Evolutionary conservation across 1,140 invertebrate species (phyloP).

Genomic region (Megalonaias nervosa): DNA sequence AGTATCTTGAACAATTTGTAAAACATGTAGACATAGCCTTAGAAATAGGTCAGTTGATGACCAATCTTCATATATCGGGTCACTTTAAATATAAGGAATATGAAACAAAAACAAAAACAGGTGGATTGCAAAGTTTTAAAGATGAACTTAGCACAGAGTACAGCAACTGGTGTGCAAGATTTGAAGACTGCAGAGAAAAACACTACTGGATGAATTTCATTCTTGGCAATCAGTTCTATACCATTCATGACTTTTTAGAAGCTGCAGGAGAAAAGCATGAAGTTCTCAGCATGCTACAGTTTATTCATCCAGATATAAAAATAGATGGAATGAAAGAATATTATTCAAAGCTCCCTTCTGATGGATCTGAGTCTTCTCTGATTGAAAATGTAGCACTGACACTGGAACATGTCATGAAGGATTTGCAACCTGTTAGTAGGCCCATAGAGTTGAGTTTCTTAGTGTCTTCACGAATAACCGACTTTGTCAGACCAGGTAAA

Average conservation of each 20-base stretch:
- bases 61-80: conserved; percentile 23
- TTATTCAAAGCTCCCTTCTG: neutral
- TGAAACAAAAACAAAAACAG: neutral
- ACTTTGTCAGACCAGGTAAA: conserved; percentile 11
- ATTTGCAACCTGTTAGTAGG: too few relatives aligned
- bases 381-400: neutral
- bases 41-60: conserved; percentile 4
- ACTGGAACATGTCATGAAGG: too few relatives aligned
- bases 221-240: conserved; percentile 4
- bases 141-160: neutral
- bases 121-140: neutral
- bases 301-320: conserved; percentile 18
- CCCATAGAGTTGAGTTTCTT: too few relatives aligned
- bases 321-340: neutral
- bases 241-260: conserved; percentile 9
- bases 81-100: conserved; percentile 13
- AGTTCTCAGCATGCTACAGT: neutral
- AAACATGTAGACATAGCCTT: conserved; percentile 16
- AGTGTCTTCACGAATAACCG: conserved; percentile 1
- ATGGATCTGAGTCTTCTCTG: neutral
- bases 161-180: neutral
- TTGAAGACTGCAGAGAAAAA: neutral
- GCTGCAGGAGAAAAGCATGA: neutral
- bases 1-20: conserved; percentile 32
- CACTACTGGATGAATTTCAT: conserved; percentile 34